These are phyloP conservation scores for Sanderia malayensis DNA, from an alignment of 30 jellyfish, hydroid and myxozoan species.

Conservation along the genomic window DNA sequence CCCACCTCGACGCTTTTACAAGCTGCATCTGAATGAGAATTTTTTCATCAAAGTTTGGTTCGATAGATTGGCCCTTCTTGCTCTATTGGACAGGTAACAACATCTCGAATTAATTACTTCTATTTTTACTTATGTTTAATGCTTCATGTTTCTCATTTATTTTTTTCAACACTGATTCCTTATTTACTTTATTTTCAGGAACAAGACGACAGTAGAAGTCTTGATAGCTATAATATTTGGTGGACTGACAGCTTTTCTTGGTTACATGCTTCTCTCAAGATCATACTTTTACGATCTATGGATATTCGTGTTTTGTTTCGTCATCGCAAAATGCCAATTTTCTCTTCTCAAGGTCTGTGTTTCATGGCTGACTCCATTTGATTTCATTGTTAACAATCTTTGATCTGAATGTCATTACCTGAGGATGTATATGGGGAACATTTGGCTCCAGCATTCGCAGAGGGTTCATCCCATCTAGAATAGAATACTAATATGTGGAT, in stretches of 20 bases:
- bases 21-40: constrained; percentile 43
- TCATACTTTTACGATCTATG: constrained; percentile 77
- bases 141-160: neutral
- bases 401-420: too few relatives aligned
- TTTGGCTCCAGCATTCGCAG: too few relatives aligned
- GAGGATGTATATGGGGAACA: too few relatives aligned
- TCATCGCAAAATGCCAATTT: constrained; percentile 95
- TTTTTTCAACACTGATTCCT: neutral
- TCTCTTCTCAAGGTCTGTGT: constrained; percentile 92
- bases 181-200: constrained; percentile 59
- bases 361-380: too few relatives aligned
- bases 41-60: constrained; percentile 74
- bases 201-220: constrained; percentile 60
- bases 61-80: constrained; percentile 81
- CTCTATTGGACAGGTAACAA: constrained; percentile 83
- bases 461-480: too few relatives aligned
- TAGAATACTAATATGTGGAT: too few relatives aligned
- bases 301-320: constrained; percentile 84
- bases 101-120: neutral
- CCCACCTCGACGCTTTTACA: constrained; percentile 65
- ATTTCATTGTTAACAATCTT: too few relatives aligned
- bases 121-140: neutral
- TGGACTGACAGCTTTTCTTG: constrained; percentile 78
- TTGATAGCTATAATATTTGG: constrained; percentile 67
- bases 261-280: constrained; percentile 67